phyloP scores from a whole-genome alignment of 2,888 invertebrate genomes.

The Morpho achilles region DNA sequence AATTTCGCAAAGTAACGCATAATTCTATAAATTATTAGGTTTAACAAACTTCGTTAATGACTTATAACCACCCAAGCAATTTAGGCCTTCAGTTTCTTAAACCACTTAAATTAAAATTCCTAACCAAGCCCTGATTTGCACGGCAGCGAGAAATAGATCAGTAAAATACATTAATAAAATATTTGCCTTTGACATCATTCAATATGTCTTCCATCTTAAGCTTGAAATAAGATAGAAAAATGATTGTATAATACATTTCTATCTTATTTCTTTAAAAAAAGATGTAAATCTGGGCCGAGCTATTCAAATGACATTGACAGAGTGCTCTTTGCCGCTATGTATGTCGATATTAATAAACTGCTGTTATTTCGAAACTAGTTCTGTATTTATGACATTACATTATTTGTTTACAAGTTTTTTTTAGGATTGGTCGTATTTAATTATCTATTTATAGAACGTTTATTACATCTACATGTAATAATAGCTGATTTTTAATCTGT shows the following conservation, averaged over 20 bases:
- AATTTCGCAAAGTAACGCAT: too few relatives aligned
- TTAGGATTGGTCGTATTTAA: not conserved
- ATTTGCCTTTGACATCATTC: too few relatives aligned
- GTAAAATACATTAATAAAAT: too few relatives aligned
- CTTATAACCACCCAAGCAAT: too few relatives aligned
- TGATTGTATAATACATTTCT: constrained; percentile 14
- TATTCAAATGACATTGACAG: constrained; percentile 27
- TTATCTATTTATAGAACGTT: not conserved
- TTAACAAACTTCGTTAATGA: too few relatives aligned
- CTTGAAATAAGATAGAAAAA: constrained; percentile 23
- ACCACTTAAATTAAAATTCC: too few relatives aligned
- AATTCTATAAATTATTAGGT: too few relatives aligned
- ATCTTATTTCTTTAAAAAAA: constrained; percentile 21
- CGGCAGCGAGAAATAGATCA: too few relatives aligned
- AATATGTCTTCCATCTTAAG: too few relatives aligned
- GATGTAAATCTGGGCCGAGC: constrained; percentile 28
- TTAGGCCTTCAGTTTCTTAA: too few relatives aligned
- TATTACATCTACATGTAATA: not conserved
- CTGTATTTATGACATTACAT: constrained; percentile 13
- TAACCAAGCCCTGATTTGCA: too few relatives aligned
- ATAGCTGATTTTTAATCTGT: too few relatives aligned
- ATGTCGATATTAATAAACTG: constrained; percentile 29
- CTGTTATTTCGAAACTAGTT: constrained; percentile 22
- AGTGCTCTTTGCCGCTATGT: constrained; percentile 26
- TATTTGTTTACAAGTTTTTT: constrained; percentile 17